Evolutionary conservation across 2,797 vertebrate genomes (phyloP), one percentile per base, ranked within the genome.

Genomic region (Pempheris klunzingeri): DNA sequence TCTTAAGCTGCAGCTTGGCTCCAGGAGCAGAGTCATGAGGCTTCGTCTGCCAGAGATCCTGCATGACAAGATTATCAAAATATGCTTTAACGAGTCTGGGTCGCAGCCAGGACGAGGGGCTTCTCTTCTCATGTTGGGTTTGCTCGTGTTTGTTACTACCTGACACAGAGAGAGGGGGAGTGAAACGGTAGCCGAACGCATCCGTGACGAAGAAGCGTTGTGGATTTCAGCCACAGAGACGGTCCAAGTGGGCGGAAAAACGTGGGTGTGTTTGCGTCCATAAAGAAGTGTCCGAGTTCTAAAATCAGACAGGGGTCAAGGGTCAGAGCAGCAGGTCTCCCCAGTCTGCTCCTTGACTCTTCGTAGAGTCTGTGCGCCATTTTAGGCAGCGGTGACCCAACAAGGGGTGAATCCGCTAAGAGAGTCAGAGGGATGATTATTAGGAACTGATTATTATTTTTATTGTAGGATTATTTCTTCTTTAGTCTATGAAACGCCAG

Each of bases 21-120:
- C n/a, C 1, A 0, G 4, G 24, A 62, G 36, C 36, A 8, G 47
- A 83, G 80, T 86, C 81, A 87, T 6, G 61, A 63, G 86, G 74
- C 68, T 14, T 4, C 63, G 53, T 57, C 77, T 71, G 53, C 68
- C 43, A 9, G 10, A 67, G 28, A 65, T 70, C 78, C 64, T 7
- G 36, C 70, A 4, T 68, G 78, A 81, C 70, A 59, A n/a, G 76
- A 77, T 76, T 26, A 80, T 73, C 67, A 76, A 80, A 90, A 80
- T 78, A 70, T 49, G 60, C 74, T 82, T 82, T 86, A 86, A 85
- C 76, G 82, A 86, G 86, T 44, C 24, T 38, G 74, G 49, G 28
- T 2, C 14, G 65, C 11, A 49, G 77, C 71, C 74, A 74, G 32
- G 24, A 41, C 7, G 67, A 52, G 3, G 0, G 34, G 30, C 22